Conservation (phyloP, 1,140 invertebrate species). For the Solenopsis fugax region DNA sequence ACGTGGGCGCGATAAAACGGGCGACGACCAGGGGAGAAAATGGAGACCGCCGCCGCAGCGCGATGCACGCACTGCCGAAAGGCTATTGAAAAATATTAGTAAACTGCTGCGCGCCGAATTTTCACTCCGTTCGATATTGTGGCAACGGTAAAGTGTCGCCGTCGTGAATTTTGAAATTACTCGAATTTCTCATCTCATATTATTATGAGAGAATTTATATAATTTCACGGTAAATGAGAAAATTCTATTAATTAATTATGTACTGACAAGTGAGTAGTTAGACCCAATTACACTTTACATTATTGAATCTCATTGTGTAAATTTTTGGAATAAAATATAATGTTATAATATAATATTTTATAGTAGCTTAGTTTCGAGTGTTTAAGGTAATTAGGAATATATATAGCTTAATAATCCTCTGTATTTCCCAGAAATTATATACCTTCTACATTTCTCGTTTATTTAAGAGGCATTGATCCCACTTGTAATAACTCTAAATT, state of each 20-base stretch:
- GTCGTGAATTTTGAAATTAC: constrained; percentile 2
- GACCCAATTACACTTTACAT: not conserved
- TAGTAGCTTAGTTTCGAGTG: not conserved
- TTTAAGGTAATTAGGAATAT: constrained; percentile 15
- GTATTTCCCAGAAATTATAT: not conserved
- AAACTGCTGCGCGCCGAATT: constrained; percentile 30
- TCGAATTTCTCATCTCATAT: not conserved
- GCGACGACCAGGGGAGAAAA: constrained; percentile 33
- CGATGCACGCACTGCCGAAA: constrained; percentile 30
- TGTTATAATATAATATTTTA: not conserved
- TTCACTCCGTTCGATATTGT: constrained; percentile 26
- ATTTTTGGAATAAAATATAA: constrained; percentile 15
- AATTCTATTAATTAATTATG: not conserved
- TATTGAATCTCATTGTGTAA: not conserved
- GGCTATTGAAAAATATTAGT: constrained; percentile 45
- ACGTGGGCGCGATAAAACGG: constrained; percentile 59
- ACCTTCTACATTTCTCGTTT: not conserved
- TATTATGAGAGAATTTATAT: not conserved
- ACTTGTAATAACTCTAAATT: not conserved
- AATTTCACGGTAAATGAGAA: constrained; percentile 5
- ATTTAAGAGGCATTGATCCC: not conserved
- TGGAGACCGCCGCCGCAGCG: constrained; percentile 38
- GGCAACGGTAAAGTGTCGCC: not conserved
- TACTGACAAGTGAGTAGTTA: not conserved
- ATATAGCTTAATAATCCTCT: constrained; percentile 6